These are phyloP conservation scores for Perithous albicinctus DNA, from an alignment of 2,888 invertebrate species.

Conservation along the genomic window DNA sequence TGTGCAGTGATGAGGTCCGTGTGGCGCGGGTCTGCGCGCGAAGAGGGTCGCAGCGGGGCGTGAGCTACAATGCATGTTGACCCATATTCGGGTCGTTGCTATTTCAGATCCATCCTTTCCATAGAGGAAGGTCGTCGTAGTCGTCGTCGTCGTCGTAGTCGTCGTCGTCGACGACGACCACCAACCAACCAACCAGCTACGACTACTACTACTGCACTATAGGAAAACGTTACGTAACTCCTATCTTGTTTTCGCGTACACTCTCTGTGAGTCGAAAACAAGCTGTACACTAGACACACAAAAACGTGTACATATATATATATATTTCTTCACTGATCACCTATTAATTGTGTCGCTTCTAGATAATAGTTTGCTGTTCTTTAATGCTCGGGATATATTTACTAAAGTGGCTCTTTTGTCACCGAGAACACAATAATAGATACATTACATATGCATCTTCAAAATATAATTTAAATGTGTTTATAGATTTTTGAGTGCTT, in stretches of 20 bases:
- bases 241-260: constrained; percentile 73
- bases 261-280: constrained; percentile 71
- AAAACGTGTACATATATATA: neutral
- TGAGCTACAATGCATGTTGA: constrained; percentile 84
- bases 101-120: constrained; percentile 85
- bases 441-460: neutral
- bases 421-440: neutral
- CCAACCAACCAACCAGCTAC: constrained; percentile 25
- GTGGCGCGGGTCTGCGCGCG: constrained; percentile 65
- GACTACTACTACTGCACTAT: constrained; percentile 36
- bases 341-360: neutral
- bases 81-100: constrained; percentile 85
- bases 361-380: neutral
- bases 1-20: constrained; percentile 67
- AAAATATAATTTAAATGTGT: too few species aligned
- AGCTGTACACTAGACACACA: constrained; percentile 46
- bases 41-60: constrained; percentile 80
- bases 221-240: constrained; percentile 76
- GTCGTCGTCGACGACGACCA: constrained; percentile 37
- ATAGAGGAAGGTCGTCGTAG: constrained; percentile 84
- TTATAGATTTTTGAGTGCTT: too few species aligned
- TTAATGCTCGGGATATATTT: neutral
- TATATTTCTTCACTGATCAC: neutral
- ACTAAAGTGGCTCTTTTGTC: neutral
- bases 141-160: constrained; percentile 63